Conservation (phyloP, 92 coral and sea anemone genomes). For the Montipora capitata region DNA sequence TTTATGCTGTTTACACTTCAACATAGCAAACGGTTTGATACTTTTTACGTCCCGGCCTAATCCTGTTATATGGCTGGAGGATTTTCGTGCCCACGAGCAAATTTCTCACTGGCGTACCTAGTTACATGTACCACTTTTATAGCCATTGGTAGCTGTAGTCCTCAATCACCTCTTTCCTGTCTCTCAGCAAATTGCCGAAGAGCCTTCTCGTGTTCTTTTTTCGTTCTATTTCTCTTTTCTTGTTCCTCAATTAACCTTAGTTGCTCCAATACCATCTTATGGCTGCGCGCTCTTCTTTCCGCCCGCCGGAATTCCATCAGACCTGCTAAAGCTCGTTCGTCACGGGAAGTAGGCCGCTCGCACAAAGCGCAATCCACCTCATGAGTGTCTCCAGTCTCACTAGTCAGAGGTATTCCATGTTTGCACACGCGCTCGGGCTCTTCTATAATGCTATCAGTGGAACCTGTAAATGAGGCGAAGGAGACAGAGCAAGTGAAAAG, state of each 20-base stretch:
- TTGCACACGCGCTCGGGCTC: slow-evolving; percentile 37
- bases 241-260: slow-evolving; percentile 43
- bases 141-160: not conserved
- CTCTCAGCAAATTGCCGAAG: slow-evolving; percentile 68
- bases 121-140: not conserved
- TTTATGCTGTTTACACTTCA: no score
- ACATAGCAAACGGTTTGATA: no score
- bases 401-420: slow-evolving; percentile 68
- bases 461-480: not conserved
- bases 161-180: slow-evolving; percentile 17
- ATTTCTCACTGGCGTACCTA: not conserved
- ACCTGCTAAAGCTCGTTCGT: slow-evolving; percentile 73
- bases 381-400: slow-evolving; percentile 43
- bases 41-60: no score
- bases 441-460: not conserved
- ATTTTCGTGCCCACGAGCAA: not conserved
- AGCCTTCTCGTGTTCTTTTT: slow-evolving; percentile 54
- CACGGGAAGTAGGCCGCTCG: slow-evolving; percentile 78
- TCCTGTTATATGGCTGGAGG: not conserved
- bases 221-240: slow-evolving; percentile 37
- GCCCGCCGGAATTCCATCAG: slow-evolving; percentile 63
- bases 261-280: slow-evolving; percentile 33
- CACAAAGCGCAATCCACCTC: slow-evolving; percentile 72
- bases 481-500: not conserved
- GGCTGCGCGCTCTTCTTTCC: slow-evolving; percentile 46